Evolutionary conservation across 2,797 vertebrate species (phyloP).

Genomic region (Anniella stebbinsi): DNA sequence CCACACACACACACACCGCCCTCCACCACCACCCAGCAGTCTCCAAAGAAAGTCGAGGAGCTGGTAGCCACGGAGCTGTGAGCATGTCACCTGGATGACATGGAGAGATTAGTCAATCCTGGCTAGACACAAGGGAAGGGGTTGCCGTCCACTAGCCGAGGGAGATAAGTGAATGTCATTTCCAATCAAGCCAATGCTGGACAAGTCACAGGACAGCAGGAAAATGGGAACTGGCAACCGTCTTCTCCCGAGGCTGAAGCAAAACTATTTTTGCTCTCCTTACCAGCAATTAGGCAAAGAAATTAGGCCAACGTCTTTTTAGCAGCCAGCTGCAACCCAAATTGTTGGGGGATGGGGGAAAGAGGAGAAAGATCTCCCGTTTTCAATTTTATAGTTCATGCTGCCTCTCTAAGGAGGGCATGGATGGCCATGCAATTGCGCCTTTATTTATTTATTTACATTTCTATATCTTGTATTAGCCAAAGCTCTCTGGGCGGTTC

Average conservation of each 20-base stretch:
- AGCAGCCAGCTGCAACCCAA: slow-evolving; percentile 39
- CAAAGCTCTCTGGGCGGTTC: no score
- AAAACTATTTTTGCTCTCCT: slow-evolving; percentile 46
- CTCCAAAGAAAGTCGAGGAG: background rate
- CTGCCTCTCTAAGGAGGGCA: background rate
- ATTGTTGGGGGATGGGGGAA: background rate
- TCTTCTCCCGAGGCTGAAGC: slow-evolving; percentile 51
- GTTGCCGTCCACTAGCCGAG: background rate
- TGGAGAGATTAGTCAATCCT: fast-evolving
- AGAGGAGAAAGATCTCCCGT: background rate
- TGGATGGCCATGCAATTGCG: background rate
- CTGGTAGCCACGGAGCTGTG: background rate
- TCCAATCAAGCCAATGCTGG: slow-evolving; percentile 61
- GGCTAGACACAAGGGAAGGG: slow-evolving; percentile 6
- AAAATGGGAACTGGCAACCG: slow-evolving; percentile 69
- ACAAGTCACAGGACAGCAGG: slow-evolving; percentile 58
- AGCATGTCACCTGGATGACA: background rate
- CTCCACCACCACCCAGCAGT: no score
- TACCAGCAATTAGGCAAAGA: slow-evolving; percentile 64
- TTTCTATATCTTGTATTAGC: no score
- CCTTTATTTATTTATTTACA: no score
- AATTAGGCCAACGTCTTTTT: slow-evolving; percentile 63
- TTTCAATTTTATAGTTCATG: background rate
- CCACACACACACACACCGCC: no score
- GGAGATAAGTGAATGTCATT: slow-evolving; percentile 44